A percentile compares a stretch with the other conserved stretches of the same genome.
phyloP scores from a whole-genome alignment of 2,797 vertebrate species.

The Apogon hyalosoma region DNA sequence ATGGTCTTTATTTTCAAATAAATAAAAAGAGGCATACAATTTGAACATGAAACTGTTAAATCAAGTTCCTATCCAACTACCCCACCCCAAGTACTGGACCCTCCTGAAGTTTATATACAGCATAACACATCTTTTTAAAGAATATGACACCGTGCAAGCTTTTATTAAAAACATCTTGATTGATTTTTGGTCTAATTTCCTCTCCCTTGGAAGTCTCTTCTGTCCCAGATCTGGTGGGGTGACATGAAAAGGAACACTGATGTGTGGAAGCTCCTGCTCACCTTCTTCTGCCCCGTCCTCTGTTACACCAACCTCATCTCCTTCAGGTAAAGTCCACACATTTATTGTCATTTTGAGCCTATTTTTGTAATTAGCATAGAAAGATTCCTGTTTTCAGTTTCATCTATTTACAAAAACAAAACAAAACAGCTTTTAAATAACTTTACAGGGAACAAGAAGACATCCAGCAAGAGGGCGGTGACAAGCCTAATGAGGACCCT shows the following conservation, averaged over 20 bases:
- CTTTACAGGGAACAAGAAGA: slow-evolving; percentile 62
- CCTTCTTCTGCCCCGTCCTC: slow-evolving; percentile 89
- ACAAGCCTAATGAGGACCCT: slow-evolving; percentile 44
- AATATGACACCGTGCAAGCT: no score
- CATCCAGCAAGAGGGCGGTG: slow-evolving; percentile 54
- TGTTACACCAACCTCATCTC: slow-evolving; percentile 88
- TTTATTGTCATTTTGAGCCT: neutral
- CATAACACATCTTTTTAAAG: no score
- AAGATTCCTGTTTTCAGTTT: neutral
- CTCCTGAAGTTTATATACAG: no score
- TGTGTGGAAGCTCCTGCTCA: slow-evolving; percentile 87
- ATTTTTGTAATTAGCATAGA: neutral
- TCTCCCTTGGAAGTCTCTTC: slow-evolving; percentile 79
- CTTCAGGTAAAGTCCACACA: slow-evolving; percentile 83
- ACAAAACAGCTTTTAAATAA: neutral
- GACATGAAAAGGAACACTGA: slow-evolving; percentile 88
- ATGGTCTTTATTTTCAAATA: no score
- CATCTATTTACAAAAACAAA: neutral
- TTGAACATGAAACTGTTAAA: no score
- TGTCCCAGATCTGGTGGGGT: slow-evolving; percentile 95
- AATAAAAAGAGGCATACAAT: no score
- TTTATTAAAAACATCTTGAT: no score
- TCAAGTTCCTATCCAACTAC: no score
- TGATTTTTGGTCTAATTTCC: neutral
- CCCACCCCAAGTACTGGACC: no score